These are phyloP conservation scores for Parazoanthus swiftii DNA, from an alignment of 92 coral and sea anemone genomes.

Conservation along the genomic window DNA sequence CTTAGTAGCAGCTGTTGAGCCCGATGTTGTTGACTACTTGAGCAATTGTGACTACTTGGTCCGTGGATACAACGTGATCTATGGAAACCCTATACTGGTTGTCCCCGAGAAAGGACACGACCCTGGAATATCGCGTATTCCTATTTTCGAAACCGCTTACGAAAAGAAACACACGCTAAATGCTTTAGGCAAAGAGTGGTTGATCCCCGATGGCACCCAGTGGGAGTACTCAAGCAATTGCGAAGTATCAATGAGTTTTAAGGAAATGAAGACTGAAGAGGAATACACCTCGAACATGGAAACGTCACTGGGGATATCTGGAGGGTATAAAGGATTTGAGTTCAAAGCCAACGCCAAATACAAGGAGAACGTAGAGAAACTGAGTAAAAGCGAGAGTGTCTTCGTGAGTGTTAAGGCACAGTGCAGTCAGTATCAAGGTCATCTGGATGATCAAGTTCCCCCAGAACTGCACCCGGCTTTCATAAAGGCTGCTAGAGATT, in stretches of 20 bases:
- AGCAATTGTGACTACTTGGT: constrained; percentile 43
- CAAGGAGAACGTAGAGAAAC: background rate
- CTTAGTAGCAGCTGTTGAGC: too few relatives aligned
- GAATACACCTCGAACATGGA: background rate
- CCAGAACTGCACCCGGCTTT: background rate
- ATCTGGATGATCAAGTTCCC: background rate
- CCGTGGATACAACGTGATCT: constrained; percentile 47
- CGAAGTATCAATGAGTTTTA: background rate
- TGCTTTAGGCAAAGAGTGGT: constrained; percentile 25
- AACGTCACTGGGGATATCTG: background rate
- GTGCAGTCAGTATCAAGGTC: constrained; percentile 1
- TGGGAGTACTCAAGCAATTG: background rate
- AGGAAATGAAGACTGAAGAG: background rate
- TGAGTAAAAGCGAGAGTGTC: background rate
- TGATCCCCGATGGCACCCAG: constrained; percentile 42
- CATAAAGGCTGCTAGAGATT: background rate
- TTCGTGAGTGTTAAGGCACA: background rate
- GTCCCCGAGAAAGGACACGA: constrained; percentile 40
- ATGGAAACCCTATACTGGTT: constrained; percentile 36
- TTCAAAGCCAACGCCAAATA: background rate
- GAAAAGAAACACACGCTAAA: background rate
- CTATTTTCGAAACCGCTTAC: constrained; percentile 37
- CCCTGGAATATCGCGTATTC: constrained; percentile 43
- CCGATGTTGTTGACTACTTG: constrained; percentile 3
- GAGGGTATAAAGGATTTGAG: constrained; percentile 14